Evolutionary conservation across 2,113 vertebrate genomes (phyloP).

Genomic region (Ardeotis arabs): DNA sequence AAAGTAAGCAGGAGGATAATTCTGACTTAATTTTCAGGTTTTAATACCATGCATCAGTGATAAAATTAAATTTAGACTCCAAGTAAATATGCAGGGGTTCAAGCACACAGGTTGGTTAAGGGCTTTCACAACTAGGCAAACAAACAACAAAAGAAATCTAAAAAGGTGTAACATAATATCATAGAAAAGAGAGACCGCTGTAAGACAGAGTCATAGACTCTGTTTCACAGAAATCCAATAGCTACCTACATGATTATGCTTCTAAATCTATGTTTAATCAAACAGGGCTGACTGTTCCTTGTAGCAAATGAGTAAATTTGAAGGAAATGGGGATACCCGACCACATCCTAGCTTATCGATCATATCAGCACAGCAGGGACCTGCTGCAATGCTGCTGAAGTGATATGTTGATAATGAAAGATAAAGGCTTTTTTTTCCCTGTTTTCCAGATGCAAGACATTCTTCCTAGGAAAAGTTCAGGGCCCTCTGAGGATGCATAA

Average conservation of each 20-base stretch:
- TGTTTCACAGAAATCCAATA: not conserved
- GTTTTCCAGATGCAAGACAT: not conserved
- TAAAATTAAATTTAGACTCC: slow-evolving; percentile 38
- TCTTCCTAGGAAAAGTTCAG: not conserved
- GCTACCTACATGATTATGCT: not conserved
- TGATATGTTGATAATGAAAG: not conserved
- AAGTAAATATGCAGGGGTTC: not conserved
- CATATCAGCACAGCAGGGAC: not conserved
- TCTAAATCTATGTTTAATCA: not conserved
- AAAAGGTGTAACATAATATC: not conserved
- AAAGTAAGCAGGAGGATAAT: slow-evolving; percentile 37
- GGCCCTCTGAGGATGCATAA: not conserved
- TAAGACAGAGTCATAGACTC: not conserved
- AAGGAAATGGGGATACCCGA: not conserved
- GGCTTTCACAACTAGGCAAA: not conserved
- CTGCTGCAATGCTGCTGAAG: fast-evolving
- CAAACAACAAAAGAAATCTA: not conserved
- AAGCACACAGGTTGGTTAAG: not conserved
- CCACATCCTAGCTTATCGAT: not conserved
- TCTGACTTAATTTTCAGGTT: slow-evolving; percentile 41
- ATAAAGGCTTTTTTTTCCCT: not conserved
- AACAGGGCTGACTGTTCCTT: not conserved
- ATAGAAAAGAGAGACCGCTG: not conserved
- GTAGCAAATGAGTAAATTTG: not conserved
- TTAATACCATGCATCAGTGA: not conserved